Conservation (phyloP, 2,797 vertebrate species). For the Trachurus trachurus region DNA sequence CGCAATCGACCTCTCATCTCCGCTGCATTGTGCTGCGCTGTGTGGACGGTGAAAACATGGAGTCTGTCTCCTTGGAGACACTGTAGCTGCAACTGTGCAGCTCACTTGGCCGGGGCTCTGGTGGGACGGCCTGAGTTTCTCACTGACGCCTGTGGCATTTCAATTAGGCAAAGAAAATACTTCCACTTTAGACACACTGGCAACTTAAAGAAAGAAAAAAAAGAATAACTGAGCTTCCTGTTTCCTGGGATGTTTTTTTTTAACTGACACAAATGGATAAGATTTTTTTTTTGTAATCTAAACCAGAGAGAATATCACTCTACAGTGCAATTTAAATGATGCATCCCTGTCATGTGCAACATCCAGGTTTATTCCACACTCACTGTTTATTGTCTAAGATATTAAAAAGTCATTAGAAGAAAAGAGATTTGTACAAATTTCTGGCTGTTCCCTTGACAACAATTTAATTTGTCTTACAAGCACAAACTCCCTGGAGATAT, state of each 20-base stretch:
- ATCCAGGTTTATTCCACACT: constrained; percentile 29
- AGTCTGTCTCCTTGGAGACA: constrained; percentile 76
- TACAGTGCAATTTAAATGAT: constrained; percentile 25
- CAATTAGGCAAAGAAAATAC: constrained; percentile 71
- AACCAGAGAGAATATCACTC: constrained; percentile 3
- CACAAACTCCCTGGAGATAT: constrained; percentile 33
- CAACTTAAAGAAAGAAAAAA: background rate
- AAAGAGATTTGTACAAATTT: constrained; percentile 49
- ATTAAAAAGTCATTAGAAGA: constrained; percentile 51
- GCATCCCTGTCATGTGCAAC: constrained; percentile 1
- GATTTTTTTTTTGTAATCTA: constrained; percentile 9
- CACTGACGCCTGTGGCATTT: constrained; percentile 75
- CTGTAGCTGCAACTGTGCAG: constrained; percentile 62
- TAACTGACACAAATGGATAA: constrained; percentile 12
- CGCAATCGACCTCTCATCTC: constrained; percentile 39
- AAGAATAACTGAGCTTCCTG: constrained; percentile 22
- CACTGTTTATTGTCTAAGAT: constrained; percentile 35
- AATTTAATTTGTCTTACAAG: constrained; percentile 44
- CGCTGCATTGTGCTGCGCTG: constrained; percentile 68
- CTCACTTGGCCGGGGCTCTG: constrained; percentile 59
- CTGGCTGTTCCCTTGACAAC: constrained; percentile 39
- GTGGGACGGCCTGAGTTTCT: constrained; percentile 66
- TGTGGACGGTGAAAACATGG: constrained; percentile 47
- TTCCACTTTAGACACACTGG: constrained; percentile 43
- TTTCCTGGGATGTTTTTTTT: background rate